Percentiles rank a stretch among this genome's conserved stretches.
Conservation (phyloP, 2,113 vertebrate genomes). For the Antennarius striatus region DNA sequence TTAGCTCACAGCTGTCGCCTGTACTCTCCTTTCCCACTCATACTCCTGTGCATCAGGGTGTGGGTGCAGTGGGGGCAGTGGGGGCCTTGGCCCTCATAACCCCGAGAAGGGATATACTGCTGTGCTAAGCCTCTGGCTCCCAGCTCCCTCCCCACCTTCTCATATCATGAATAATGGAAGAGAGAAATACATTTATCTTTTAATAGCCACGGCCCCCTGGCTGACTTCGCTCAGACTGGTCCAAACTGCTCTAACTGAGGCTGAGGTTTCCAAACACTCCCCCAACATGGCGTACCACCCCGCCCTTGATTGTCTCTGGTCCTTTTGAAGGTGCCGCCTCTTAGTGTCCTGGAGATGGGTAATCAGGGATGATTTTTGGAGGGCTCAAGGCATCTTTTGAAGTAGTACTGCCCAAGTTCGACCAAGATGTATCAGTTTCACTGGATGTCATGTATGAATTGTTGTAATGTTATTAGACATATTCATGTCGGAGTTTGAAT, state of each 20-base stretch:
- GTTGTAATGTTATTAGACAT: slow-evolving; percentile 45
- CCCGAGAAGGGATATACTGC: slow-evolving; percentile 76
- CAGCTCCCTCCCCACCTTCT: slow-evolving; percentile 70
- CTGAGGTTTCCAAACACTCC: slow-evolving; percentile 59
- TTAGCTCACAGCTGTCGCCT: slow-evolving; percentile 70
- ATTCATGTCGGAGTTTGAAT: slow-evolving; percentile 21
- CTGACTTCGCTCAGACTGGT: slow-evolving; percentile 71
- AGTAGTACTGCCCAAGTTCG: slow-evolving; percentile 66
- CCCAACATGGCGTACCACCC: slow-evolving; percentile 26
- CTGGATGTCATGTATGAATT: slow-evolving; percentile 34
- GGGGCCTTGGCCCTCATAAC: slow-evolving; percentile 65
- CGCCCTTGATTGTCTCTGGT: slow-evolving; percentile 75
- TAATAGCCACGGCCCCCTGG: slow-evolving; percentile 78
- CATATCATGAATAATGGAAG: slow-evolving; percentile 83
- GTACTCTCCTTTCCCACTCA: slow-evolving; percentile 31
- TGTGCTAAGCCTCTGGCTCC: slow-evolving; percentile 79
- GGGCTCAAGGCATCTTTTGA: slow-evolving; percentile 71
- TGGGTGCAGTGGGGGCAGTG: slow-evolving; percentile 50
- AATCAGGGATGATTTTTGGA: slow-evolving; percentile 81
- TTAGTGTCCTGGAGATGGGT: slow-evolving; percentile 84
- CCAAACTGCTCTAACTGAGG: slow-evolving; percentile 56
- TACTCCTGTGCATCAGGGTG: slow-evolving; percentile 60
- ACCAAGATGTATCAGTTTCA: slow-evolving; percentile 28
- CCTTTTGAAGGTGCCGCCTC: slow-evolving; percentile 79
- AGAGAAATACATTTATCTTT: slow-evolving; percentile 85